phyloP scores from a whole-genome alignment of 2,888 invertebrate genomes.

The Sussaba pulchella region DNA sequence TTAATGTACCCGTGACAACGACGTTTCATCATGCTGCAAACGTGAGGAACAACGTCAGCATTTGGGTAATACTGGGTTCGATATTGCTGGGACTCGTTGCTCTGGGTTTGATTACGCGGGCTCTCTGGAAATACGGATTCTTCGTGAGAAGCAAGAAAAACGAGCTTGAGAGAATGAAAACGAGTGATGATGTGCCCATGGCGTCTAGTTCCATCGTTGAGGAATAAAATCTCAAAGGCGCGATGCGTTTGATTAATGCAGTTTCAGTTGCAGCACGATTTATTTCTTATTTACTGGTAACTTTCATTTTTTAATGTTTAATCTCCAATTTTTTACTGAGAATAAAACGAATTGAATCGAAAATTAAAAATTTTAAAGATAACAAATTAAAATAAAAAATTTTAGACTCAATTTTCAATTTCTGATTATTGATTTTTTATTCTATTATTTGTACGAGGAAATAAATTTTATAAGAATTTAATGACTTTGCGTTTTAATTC shows the following conservation, averaged over 20 bases:
- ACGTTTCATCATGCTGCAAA: conserved; percentile 68
- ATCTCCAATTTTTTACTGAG: no score
- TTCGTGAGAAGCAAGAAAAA: conserved; percentile 70
- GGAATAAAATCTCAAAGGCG: conserved; percentile 18
- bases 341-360: no score
- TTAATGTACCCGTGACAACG: conserved; percentile 67
- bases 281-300: no score
- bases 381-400: no score
- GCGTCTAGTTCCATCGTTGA: not conserved
- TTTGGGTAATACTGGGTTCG: conserved; percentile 75
- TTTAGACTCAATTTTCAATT: no score
- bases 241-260: no score
- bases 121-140: conserved; percentile 66
- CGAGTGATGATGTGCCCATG: not conserved
- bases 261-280: no score
- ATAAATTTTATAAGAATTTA: no score
- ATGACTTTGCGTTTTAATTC: not conserved
- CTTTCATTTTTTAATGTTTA: no score
- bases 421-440: no score
- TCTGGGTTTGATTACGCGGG: conserved; percentile 62
- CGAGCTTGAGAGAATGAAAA: conserved; percentile 62
- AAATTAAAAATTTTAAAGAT: no score
- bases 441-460: no score
- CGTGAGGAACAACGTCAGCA: conserved; percentile 60
- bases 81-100: conserved; percentile 72